Base-by-base conservation (phyloP, 2,888 invertebrate genomes). In the Parnassius smintheus region DNA sequence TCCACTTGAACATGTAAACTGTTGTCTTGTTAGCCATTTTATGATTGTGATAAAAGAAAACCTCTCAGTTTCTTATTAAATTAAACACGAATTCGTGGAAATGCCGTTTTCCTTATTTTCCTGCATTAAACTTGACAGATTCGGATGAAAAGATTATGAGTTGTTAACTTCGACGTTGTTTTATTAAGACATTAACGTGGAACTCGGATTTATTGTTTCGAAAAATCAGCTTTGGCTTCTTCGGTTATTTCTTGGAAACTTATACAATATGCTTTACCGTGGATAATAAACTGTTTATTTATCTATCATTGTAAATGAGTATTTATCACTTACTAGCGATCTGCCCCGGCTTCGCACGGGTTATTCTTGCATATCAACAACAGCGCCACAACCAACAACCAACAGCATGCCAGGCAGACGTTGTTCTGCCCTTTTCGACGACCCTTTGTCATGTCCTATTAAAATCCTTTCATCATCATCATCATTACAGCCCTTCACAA, bases 181-280 rank as follows among this genome's bases (percentile, higher is more conserved):
- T 49, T 55, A 55, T 61, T 45, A 51, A 45, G 8, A 45, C 41
- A 35, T 61, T 61, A 56, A 56, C 52, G 50, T 52, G 10, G 52
- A 18, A 48, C n/a, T 25, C 41, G 13, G 22, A 56, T 56, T 61
- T 61, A 61, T 56, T 50, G 52, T 35, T 41, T 42, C 22, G 50
- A 18, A 18, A 46, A 56, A 56, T 13, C 12, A 35, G 2, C 18
- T 18, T 18, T 9, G 22, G 11, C 25, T 44, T 46, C 45, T 22
- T 49, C 10, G 13, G 44, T 44, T 55, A 18, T 46, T 35, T 46
- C 12, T 1, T 44, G n/a, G 35, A 44, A 46, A 46, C 12, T 46
- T n/a, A n/a, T n/a, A 12, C 11, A 7, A 11, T 7, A n/a, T 4
- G n/a, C 1, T 46, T 46, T 12, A n/a, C 1, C 3, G 7, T n/a